Evolutionary conservation across 2,797 vertebrate genomes (phyloP), one percentile per base, ranked within the genome.

Genomic region (Euphonia xanthogaster): DNA sequence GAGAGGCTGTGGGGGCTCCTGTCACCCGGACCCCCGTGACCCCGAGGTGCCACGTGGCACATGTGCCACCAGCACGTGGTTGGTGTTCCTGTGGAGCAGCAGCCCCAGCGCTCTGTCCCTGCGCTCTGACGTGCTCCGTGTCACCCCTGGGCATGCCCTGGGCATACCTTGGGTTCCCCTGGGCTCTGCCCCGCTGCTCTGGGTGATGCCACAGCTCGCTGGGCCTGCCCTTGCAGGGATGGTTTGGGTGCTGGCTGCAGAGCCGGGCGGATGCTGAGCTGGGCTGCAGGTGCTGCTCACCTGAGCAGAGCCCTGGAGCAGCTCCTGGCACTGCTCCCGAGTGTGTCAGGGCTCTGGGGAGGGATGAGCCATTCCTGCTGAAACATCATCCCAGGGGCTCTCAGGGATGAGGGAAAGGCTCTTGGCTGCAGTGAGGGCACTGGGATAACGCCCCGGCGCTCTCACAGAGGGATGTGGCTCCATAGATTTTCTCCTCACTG

Each of bases 241-340:
- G 96, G 93, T 97, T 95, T 78, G 94, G 94, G 71, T 37, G 96
- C 50, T 60, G 95, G 95, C 97, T 44, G 91, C 96, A 93, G 95
- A 83, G 95, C 94, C 48, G 75, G 77, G 96, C 97, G 82, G 96
- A 94, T 95, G 96, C 54, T 35, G 55, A 2, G 11, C 92, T 35
- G 80, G 33, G 76, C 68, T 85, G 81, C 96, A 93, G 68, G 94
- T 66, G 92, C 80, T 44, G 96, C 92, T 94, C 44, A 50, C 91
- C 93, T 96, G 97, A 92, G 50, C 53, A 51, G 95, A 95, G 92
- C 93, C 81, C 51, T n/a, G 50, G 30, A 22, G 30, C 51, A 21
- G 95, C 91, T 92, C 15, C 82, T 97, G 98, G 97, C 97, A 35
- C 70, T 61, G 95, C 95, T 97, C 94, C 73, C 93, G 81, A 65